Evolutionary conservation across 2,113 vertebrate species (phyloP), one percentile per base, ranked within the genome.

Genomic region (Macheiramphus alcinus): DNA sequence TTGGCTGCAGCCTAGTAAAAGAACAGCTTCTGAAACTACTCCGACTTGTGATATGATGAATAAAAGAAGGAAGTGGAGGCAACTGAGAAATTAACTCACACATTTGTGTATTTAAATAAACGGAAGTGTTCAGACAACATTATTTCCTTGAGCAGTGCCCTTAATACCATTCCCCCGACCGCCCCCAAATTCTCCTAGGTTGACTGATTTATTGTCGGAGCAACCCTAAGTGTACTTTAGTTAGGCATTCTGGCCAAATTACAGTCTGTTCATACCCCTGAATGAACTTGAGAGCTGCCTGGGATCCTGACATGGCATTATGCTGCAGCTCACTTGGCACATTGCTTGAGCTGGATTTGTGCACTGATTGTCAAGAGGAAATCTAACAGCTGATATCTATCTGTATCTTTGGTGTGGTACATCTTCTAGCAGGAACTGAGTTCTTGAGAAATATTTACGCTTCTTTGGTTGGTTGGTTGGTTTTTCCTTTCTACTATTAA

Each of bases 111-210:
- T 16, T 52, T 68, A 72, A 76, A 72, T 55, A 6, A 75, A 75
- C 2, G 32, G 19, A 62, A n/a, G 1, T 4, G 1, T 56, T 74
- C 36, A 52, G 17, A 13, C 12, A 59, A 17, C 6, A 18, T 59
- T 62, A 43, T 48, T 82, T 82, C 38, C 13, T 63, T 86, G 13
- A 88, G 3, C 8, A 45, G 2, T 36, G 42, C 58, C 27, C 36
- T 36, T 27, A 67, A 42, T 22, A 16, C 1, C 1, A 5, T 2
- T 2, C 3, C 3, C 2, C 6, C n/a, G n/a, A n/a, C 1, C 3
- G 5, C 3, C 16, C 6, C 4, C 3, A 4, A 27, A 0, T 32
- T 83, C 22, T 47, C 11, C 26, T 42, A 29, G 4, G 3, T 4
- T 58, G 38, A 31, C 22, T 45, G 22, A 50, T 68, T 63, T 76